Evolutionary conservation across 2,888 invertebrate species (phyloP), one percentile per base, ranked within the genome.

Genomic region (Polyommatus icarus): DNA sequence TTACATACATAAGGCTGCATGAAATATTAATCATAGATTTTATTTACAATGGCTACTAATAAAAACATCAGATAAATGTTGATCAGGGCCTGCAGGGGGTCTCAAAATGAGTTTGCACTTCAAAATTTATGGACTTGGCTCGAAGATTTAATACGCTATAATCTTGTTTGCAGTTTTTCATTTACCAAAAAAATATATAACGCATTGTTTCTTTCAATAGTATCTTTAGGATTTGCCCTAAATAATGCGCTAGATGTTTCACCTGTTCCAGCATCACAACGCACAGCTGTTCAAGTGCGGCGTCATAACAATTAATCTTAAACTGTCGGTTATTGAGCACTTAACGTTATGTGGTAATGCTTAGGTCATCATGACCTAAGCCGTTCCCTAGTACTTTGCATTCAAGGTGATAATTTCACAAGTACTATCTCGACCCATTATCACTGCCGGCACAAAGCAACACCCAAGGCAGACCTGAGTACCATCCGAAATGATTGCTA

Each of bases 401-500:
- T 73, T 40, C 75, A 76, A 76, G 78, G 79, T 79, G 57, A 79
- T 80, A 76, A 80, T 82, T 79, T 78, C 76, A 80, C 78, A 81
- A 81, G 76, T 76, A 67, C 78, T 79, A 80, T 79, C 77, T 77
- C 76, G 57, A 76, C 77, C 78, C 78, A 80, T 82, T 79, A 82
- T 81, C 79, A 78, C 78, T 80, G 79, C 80, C 80, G 81, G 79
- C 80, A 82, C 82, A 83, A 82, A 84, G 84, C 80, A 82, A 82
- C 84, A 83, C 84, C 85, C 82, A 84, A 82, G 83, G 83, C 83
- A 81, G 83, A 81, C 78, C 85, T 87, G 90, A 90, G 87, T 87
- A 89, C 87, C 89, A 86, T 87, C 86, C 84, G 83, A 83, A 86
- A 87, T 88, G 87, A 89, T 90, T 90, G 88, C 89, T 85, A 85